Base-by-base conservation (phyloP, 2,113 vertebrate genomes). In the Pitta sordida region DNA sequence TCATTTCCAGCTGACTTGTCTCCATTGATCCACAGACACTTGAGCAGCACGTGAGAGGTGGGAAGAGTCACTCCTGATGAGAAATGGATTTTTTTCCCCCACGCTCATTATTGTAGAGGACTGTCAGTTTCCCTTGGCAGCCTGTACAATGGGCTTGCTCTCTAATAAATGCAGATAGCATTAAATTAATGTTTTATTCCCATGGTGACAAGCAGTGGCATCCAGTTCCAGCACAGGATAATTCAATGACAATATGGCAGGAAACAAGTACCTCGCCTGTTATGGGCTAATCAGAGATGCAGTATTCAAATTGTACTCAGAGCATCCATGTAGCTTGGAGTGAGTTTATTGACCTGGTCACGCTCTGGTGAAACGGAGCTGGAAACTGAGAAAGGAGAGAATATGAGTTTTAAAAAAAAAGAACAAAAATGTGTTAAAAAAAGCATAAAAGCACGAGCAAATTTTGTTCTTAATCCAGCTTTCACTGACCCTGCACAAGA, bases 71-170 rank as follows among this genome's bases (percentile, higher is more conserved):
- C 77, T 91, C 70, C 79, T 91, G 78, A 90, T 90, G 94, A 94
- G 85, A 88, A 96, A 96, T 91, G 46, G 84, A 82, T 94, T 91
- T 94, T 46, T 86, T 27, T 2, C 56, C 69, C 79, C 86, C 84
- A n/a, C 1, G 1, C 70, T 92, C 78, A 58, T 92, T 94, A 88
- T 52, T 91, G 76, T 32, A 41, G 63, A 88, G 87, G 63, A 77
- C 82, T 90, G 79, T 70, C 90, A 94, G 93, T 83, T 96, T 92
- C 86, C 90, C 87, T 90, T 83, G 87, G 87, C 93, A 95, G 94
- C 82, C 59, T 1, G 2, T 91, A 88, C 93, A 94, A 90, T 90
- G 71, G 89, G 43, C 30, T 83, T 80, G 34, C 90, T 94, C 86
- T 77, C 55, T 90, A 80, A 91, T 81, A 96, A 92, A 88, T 83